phyloP scores from a whole-genome alignment of 2,797 vertebrate species.

The Vipera ursinii region DNA sequence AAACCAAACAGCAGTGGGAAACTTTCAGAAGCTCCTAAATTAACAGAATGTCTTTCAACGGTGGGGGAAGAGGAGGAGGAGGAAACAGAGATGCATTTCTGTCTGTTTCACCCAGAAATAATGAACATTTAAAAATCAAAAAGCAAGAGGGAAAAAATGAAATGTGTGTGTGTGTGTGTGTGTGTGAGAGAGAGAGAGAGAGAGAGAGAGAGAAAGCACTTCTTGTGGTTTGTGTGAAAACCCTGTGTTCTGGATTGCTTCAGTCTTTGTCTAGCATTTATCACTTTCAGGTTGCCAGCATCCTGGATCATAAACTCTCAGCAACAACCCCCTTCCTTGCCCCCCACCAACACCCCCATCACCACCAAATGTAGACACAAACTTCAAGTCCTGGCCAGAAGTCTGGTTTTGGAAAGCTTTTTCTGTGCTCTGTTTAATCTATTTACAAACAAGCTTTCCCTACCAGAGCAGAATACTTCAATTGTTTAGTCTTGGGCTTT shows the following conservation, averaged over 20 bases:
- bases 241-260: constrained; percentile 61
- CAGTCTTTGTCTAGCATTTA: constrained; percentile 77
- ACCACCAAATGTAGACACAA: neutral
- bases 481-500: constrained; percentile 69
- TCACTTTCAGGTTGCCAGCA: constrained; percentile 69
- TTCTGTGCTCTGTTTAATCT: constrained; percentile 51
- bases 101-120: neutral
- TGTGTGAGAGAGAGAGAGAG: neutral
- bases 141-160: too few relatives aligned
- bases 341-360: neutral
- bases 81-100: constrained; percentile 10
- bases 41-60: constrained; percentile 63
- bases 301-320: constrained; percentile 62
- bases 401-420: constrained; percentile 73
- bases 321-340: constrained; percentile 46
- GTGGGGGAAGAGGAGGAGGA: constrained; percentile 32
- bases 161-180: too few relatives aligned
- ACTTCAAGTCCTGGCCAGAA: constrained; percentile 72
- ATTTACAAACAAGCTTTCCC: constrained; percentile 69
- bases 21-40: constrained; percentile 77
- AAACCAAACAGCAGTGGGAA: constrained; percentile 89
- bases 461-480: constrained; percentile 66
- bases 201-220: neutral
- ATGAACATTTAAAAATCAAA: neutral
- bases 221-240: constrained; percentile 67